phyloP scores from a whole-genome alignment of 1,140 invertebrate species.

The Drosophila melanogaster region Release_6_plus_ISO1_MT NT_037436.4:35001-35500 shows the following conservation, averaged over 20 bases:
- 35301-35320: not conserved
- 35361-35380: too few relatives aligned
- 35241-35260: not conserved
- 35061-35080: not conserved
- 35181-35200: constrained; percentile 12
- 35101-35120: constrained; percentile 66
- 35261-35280: not conserved
- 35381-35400: too few relatives aligned
- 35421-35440: not conserved
- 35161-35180: not conserved
- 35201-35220: constrained; percentile 6
- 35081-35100: constrained; percentile 16
- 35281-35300: not conserved
- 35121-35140: constrained; percentile 64
- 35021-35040: constrained; percentile 31
- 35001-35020: constrained; percentile 27
- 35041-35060: constrained; percentile 14
- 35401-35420: too few relatives aligned
- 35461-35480: not conserved
- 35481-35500: too few relatives aligned
- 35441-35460: too few relatives aligned
- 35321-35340: too few relatives aligned
- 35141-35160: constrained; percentile 43
- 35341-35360: too few relatives aligned
- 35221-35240: not conserved